These are phyloP conservation scores for Amblyjoppa fuscipennis DNA, from an alignment of 2,888 invertebrate genomes.

Conservation along the genomic window DNA sequence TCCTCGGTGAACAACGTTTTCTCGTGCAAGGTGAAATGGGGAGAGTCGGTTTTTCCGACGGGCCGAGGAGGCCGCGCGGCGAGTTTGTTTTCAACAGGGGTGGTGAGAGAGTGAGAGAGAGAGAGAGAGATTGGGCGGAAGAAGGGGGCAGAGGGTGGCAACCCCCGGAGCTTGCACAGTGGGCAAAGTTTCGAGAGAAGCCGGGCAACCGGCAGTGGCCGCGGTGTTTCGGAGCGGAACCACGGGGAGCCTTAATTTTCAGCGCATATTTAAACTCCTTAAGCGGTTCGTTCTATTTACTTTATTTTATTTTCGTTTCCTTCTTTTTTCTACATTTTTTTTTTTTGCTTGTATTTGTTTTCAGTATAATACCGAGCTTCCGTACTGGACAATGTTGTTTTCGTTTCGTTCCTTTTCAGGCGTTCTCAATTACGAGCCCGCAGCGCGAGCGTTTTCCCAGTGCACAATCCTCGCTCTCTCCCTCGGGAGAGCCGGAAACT, in stretches of 20 bases:
- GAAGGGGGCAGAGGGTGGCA: background rate
- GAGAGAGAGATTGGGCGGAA: conserved; percentile 1
- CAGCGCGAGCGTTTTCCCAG: conserved; percentile 23
- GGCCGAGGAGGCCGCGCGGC: conserved; percentile 12
- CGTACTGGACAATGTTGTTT: conserved; percentile 29
- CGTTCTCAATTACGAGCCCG: conserved; percentile 2
- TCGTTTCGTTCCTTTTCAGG: conserved; percentile 24
- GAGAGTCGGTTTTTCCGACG: conserved; percentile 45
- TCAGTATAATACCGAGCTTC: conserved; percentile 42
- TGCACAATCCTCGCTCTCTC: conserved; percentile 53
- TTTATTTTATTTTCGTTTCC: too few relatives aligned
- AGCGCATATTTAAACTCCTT: conserved; percentile 79
- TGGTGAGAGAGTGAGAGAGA: background rate
- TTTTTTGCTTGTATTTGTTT: conserved; percentile 44
- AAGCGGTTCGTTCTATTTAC: conserved; percentile 73
- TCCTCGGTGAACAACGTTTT: conserved; percentile 55
- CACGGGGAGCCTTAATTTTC: conserved; percentile 77
- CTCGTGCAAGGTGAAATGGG: background rate
- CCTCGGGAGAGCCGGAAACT: conserved; percentile 30
- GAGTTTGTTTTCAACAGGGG: conserved; percentile 37
- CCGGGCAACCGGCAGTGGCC: conserved; percentile 3
- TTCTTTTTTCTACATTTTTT: conserved; percentile 33
- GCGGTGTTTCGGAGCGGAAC: conserved; percentile 10
- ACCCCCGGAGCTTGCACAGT: conserved; percentile 49
- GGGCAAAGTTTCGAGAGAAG: conserved; percentile 57